Evolutionary conservation across 2,113 vertebrate species (phyloP), one percentile per base, ranked within the genome.

Genomic region (Nothoprocta perdicaria): DNA sequence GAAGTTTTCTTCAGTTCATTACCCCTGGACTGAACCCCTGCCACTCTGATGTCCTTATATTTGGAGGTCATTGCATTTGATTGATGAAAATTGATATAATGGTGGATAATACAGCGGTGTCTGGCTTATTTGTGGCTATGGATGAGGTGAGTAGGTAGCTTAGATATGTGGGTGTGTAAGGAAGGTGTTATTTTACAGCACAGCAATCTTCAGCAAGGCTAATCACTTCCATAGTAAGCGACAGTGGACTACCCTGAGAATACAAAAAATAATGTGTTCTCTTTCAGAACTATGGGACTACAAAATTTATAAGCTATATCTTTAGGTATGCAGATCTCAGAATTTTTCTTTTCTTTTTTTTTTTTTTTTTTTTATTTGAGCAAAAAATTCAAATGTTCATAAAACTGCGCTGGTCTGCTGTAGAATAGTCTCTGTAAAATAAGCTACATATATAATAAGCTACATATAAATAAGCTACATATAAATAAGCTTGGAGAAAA

Each of bases 301-400:
- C 6, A 52, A 62, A 43, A 63, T n/a, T 67, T 7, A 27, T 6
- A 17, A 16, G 4, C 73, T 52, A 52, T 78, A 57, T 67, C 2
- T 21, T 52, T 53, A 63, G 19, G 3, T 80, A 26, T 26, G 45
- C 2, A 63, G 22, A 71, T 8, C 21, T 15, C 24, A 15, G 2
- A 2, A 15, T 71, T 33, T 8, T 71, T 63, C 6, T 26, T 26
- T 35, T 33, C 7, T 62, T 63, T 33, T 8, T 62, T 63, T 9
- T 14, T 21, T 35, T 60, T n/a, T n/a, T 58, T 73, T 67, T 71
- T 61, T 52, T 11, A 31, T 58, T 90, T 65, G 18, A 78, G 3
- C 12, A 43, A n/a, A 0, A 0, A 14, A 11, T 84, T 38, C 14
- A 33, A 68, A 0, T 16, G 8, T 84, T 38, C 16, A 41, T 61